Conservation (phyloP, 2,797 vertebrate species). For the Avahi laniger region DNA sequence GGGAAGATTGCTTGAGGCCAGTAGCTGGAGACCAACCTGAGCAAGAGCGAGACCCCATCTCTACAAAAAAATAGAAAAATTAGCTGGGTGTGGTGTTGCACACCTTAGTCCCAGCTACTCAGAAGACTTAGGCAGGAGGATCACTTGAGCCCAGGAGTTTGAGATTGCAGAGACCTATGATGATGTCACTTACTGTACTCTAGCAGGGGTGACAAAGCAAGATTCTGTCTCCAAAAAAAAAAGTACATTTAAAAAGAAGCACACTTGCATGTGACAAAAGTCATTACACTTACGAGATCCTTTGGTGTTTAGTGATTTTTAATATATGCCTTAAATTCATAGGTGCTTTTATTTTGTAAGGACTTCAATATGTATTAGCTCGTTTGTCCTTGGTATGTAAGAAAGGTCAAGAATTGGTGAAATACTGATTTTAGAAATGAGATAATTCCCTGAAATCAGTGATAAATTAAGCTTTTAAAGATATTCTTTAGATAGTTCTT, state of each 20-base stretch:
- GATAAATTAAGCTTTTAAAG: neutral
- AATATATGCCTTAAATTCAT: neutral
- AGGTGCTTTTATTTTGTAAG: constrained; percentile 13
- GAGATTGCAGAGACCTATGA: neutral
- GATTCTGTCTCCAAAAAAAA: neutral
- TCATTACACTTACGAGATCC: neutral
- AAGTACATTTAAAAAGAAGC: neutral
- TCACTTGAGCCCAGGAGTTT: no score
- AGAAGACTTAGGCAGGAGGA: neutral
- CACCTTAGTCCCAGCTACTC: no score
- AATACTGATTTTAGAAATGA: constrained; percentile 10
- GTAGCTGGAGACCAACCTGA: neutral
- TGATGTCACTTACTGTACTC: neutral
- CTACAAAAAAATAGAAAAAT: neutral
- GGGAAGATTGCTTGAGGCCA: no score
- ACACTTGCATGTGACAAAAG: neutral
- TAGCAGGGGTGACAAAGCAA: neutral
- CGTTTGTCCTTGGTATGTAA: constrained; percentile 1
- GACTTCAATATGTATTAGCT: neutral
- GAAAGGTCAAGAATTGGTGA: neutral
- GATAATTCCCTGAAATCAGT: neutral
- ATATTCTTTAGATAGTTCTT: neutral
- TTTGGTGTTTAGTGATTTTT: constrained; percentile 12
- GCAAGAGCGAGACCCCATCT: neutral
- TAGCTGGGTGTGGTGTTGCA: neutral